phyloP scores from a whole-genome alignment of 2,797 vertebrate species.

The Buceros bicornis region DNA sequence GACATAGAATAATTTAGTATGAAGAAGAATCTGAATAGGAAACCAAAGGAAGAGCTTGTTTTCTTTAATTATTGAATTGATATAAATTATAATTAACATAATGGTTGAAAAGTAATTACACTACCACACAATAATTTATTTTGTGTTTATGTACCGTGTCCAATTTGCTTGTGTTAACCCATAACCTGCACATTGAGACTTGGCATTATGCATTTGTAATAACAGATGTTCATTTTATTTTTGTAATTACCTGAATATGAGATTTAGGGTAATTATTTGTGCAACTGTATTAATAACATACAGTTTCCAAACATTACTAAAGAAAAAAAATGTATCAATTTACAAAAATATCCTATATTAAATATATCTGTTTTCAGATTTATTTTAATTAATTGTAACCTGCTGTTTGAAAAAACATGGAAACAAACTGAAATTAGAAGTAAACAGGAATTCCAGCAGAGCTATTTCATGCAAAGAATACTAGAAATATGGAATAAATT shows the following conservation, averaged over 20 bases:
- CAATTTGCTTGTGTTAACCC: slow-evolving; percentile 78
- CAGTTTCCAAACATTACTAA: slow-evolving; percentile 39
- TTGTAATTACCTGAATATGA: slow-evolving; percentile 75
- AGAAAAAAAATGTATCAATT: slow-evolving; percentile 25
- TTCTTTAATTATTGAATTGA: slow-evolving; percentile 80
- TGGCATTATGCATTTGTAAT: slow-evolving; percentile 71
- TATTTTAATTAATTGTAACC: slow-evolving; percentile 73
- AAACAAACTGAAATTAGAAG: slow-evolving; percentile 67
- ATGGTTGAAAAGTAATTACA: slow-evolving; percentile 73
- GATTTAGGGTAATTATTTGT: slow-evolving; percentile 67
- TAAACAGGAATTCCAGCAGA: slow-evolving; percentile 74
- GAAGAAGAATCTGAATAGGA: slow-evolving; percentile 44
- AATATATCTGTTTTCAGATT: slow-evolving; percentile 58
- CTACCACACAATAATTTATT: slow-evolving; percentile 74
- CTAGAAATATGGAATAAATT: slow-evolving; percentile 62
- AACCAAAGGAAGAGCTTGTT: slow-evolving; percentile 67
- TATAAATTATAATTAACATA: slow-evolving; percentile 80
- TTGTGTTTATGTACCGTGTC: slow-evolving; percentile 76
- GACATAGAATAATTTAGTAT: slow-evolving; percentile 46
- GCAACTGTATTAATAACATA: slow-evolving; percentile 63
- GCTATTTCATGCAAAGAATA: slow-evolving; percentile 63
- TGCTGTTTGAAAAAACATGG: slow-evolving; percentile 49
- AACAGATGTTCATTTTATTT: slow-evolving; percentile 75
- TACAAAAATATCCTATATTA: slow-evolving; percentile 25
- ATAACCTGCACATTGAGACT: slow-evolving; percentile 72